These are phyloP conservation scores for Lacerta bilineata DNA, from an alignment of 2,797 vertebrate genomes.

Conservation along the genomic window DNA sequence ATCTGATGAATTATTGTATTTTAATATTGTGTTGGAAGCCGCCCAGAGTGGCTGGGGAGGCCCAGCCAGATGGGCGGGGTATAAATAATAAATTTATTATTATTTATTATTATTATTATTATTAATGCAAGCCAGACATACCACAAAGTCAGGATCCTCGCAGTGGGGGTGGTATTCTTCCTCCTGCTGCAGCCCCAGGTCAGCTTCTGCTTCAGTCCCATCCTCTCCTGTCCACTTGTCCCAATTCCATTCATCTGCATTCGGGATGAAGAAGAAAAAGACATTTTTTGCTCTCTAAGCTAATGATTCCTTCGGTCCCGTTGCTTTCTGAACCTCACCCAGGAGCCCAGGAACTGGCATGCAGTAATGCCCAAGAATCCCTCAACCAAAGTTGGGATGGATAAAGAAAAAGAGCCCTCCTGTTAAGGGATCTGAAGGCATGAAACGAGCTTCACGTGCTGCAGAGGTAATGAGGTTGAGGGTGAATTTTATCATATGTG, in stretches of 20 bases:
- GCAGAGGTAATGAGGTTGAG: no score
- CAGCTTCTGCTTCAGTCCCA: slow-evolving; percentile 37
- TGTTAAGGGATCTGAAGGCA: background rate
- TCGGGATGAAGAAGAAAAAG: background rate
- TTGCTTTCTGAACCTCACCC: background rate
- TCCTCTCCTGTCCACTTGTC: slow-evolving; percentile 83
- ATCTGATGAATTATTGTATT: no score
- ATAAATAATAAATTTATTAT: no score
- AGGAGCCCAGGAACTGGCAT: background rate
- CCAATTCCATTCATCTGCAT: slow-evolving; percentile 92
- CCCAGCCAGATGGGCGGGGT: no score
- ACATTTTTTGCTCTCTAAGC: background rate
- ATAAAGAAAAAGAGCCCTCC: background rate
- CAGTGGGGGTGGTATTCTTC: slow-evolving; percentile 77
- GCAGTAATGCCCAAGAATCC: background rate
- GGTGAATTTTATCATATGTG: no score
- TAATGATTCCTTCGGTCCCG: background rate
- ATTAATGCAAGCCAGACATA: slow-evolving; percentile 65
- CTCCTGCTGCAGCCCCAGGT: background rate
- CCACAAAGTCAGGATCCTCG: slow-evolving; percentile 88
- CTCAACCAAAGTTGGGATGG: no score
- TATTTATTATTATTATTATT: no score
- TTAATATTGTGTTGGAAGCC: no score
- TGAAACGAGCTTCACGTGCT: no score
- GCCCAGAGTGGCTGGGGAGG: no score